These are phyloP conservation scores for Dusona sp. DNA, from an alignment of 2,888 invertebrate genomes.

Conservation along the genomic window DNA sequence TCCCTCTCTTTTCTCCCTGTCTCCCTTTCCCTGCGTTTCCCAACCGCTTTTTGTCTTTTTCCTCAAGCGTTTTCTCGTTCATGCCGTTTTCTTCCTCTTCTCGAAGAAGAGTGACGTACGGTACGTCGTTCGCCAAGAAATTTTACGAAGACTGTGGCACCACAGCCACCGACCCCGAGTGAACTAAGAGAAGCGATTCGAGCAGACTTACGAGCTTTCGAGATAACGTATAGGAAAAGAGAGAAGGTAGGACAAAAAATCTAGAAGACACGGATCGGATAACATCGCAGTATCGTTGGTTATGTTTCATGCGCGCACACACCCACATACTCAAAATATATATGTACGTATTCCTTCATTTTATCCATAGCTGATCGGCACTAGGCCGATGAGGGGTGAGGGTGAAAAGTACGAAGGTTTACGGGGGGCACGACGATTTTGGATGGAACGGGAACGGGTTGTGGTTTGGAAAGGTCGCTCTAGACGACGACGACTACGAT, in stretches of 20 bases:
- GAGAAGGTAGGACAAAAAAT: constrained; percentile 17
- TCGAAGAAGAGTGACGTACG: constrained; percentile 66
- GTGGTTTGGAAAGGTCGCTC: constrained; percentile 65
- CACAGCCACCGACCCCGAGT: constrained; percentile 9
- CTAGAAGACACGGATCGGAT: constrained; percentile 12
- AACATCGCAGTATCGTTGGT: constrained; percentile 24
- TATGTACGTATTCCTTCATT: not conserved
- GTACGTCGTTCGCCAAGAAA: constrained; percentile 63
- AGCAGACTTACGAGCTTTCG: constrained; percentile 47
- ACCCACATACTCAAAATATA: not conserved
- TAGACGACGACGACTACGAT: constrained; percentile 46
- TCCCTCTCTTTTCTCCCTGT: constrained; percentile 63
- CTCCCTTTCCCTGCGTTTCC: constrained; percentile 64
- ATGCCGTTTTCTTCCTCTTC: constrained; percentile 66
- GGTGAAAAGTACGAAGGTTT: constrained; percentile 45
- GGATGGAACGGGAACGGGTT: constrained; percentile 58
- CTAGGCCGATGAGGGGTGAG: constrained; percentile 18
- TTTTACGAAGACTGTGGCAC: constrained; percentile 52
- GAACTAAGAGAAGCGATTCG: constrained; percentile 39
- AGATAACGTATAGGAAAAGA: constrained; percentile 21
- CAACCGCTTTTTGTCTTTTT: constrained; percentile 45
- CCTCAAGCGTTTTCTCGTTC: constrained; percentile 57
- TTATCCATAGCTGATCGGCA: constrained; percentile 7
- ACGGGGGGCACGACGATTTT: constrained; percentile 34
- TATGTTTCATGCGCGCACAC: not conserved